Evolutionary conservation across 2,888 invertebrate species (phyloP).

Genomic region (Ennomos erosarius): DNA sequence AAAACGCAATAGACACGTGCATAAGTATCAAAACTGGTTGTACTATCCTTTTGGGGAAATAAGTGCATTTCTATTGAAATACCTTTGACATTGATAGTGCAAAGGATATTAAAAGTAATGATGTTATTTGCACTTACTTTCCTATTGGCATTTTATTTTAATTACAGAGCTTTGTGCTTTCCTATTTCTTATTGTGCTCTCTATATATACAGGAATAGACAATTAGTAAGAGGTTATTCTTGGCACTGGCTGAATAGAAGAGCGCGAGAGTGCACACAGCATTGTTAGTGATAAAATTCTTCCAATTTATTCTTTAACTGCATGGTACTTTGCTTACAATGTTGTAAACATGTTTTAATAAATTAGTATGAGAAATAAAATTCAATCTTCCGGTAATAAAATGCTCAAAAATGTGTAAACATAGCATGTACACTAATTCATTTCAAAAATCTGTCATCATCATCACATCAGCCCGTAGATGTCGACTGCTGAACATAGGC

Average conservation of each 20-base stretch:
- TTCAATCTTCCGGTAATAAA: conserved; percentile 8
- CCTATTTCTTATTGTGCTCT: conserved; percentile 19
- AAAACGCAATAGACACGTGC: conserved; percentile 78
- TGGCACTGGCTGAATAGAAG: conserved; percentile 14
- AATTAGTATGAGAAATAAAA: not conserved
- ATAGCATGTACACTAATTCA: conserved; percentile 2
- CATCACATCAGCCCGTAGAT: too few species aligned
- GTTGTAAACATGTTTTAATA: too few species aligned
- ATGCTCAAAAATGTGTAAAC: conserved; percentile 24
- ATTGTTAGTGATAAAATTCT: conserved; percentile 11
- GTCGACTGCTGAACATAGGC: too few species aligned
- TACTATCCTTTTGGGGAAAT: conserved; percentile 10
- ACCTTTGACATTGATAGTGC: not conserved
- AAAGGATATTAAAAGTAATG: not conserved
- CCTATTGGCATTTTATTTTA: conserved; percentile 6
- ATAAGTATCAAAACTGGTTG: conserved; percentile 28
- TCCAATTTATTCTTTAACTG: conserved; percentile 9
- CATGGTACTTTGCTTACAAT: conserved; percentile 1
- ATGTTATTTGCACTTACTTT: conserved; percentile 17
- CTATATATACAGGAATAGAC: conserved; percentile 33
- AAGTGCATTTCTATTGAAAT: conserved; percentile 10
- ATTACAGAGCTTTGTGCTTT: conserved; percentile 15
- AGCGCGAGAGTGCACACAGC: conserved; percentile 4
- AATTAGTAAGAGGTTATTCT: not conserved
- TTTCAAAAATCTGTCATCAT: conserved; percentile 7